Evolutionary conservation across 2,797 vertebrate species (phyloP).

Genomic region (Danio kyathit): DNA sequence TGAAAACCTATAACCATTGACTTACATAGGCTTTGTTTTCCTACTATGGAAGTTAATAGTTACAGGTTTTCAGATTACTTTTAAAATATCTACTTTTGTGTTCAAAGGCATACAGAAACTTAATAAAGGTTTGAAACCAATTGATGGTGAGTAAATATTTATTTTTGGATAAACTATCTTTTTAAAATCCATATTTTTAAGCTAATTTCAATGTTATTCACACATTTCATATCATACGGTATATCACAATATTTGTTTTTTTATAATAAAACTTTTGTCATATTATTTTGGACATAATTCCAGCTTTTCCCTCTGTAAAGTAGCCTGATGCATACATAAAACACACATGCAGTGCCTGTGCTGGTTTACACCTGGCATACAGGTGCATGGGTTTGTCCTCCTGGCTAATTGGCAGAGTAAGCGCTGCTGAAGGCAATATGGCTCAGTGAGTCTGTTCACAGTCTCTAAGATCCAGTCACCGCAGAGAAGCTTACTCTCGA

Average conservation of each 20-base stretch:
- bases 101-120: too few species aligned
- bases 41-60: too few species aligned
- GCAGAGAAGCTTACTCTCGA: slow-evolving; percentile 67
- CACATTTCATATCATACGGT: not conserved
- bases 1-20: too few species aligned
- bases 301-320: not conserved
- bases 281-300: not conserved
- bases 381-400: slow-evolving; percentile 31
- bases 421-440: slow-evolving; percentile 30
- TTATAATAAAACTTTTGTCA: not conserved
- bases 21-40: too few species aligned
- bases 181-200: not conserved
- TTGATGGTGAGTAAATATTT: too few species aligned
- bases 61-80: too few species aligned
- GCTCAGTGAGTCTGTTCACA: slow-evolving; percentile 65
- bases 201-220: not conserved
- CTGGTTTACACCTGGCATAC: slow-evolving; percentile 27
- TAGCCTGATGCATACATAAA: not conserved
- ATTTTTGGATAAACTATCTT: too few species aligned
- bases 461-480: slow-evolving; percentile 63
- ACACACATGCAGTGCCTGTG: not conserved
- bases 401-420: slow-evolving; percentile 39
- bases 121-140: too few species aligned
- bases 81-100: too few species aligned
- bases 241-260: not conserved